Base-by-base conservation (phyloP, 1,140 invertebrate genomes). In the Drosophila orena region DNA sequence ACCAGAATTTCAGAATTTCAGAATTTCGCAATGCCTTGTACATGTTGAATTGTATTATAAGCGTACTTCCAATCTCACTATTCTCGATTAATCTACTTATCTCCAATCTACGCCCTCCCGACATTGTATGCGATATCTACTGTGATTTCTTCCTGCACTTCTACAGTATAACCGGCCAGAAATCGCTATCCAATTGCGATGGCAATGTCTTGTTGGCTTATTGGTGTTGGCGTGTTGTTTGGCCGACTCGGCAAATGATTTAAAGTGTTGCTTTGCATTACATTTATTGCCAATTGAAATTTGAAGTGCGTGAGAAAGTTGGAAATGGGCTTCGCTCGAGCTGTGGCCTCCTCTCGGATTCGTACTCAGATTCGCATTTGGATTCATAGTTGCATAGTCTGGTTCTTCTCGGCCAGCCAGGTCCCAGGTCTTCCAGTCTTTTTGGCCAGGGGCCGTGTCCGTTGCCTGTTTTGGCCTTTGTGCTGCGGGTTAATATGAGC, bases 201-300 rank as follows among this genome's bases (percentile, higher is more conserved):
- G 66, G 64, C 64, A 38, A 57, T 57, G 66, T 69, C 42, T 58
- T 59, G 66, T 52, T 81, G 74, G 78, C 83, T 79, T 88, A 83
- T 79, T 88, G 84, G 80, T 88, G 84, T 83, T 89, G 84, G 76
- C 84, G 85, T 70, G 66, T 70, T 70, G 66, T 89, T 89, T 79
- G 65, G 46, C 40, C 47, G 65, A 81, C 81, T 85, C 81, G 60
- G 83, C 81, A 85, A 79, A 91, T 91, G 90, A 91, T 91, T 91
- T 91, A 91, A 91, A 91, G 90, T 91, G 90, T 91, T 91, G 90
- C 90, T 81, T 91, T 91, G 90, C 90, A 91, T 91, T 91, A 91
- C 90, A 91, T 91, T 91, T 91, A 91, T 91, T 91, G 90, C 90
- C 90, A 90, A 91, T 91, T 91, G 90, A 91, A 91, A 91, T 90